Conservation (phyloP, 92 coral and sea anemone species). For the Plumapathes pennacea region DNA sequence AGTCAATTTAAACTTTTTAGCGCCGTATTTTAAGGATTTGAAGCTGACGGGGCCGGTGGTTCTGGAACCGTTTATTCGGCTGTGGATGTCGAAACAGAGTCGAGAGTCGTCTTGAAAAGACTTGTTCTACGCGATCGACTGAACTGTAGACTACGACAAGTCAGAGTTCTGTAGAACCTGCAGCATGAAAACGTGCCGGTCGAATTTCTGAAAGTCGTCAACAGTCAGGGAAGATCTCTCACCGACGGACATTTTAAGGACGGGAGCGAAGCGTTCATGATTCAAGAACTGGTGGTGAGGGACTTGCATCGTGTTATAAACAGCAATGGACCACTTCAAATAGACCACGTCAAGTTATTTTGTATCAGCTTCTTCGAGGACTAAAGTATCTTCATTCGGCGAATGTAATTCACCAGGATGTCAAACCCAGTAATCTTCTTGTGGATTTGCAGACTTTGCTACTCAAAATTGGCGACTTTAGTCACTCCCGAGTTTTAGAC, state of each 20-base stretch:
- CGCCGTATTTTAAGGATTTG: conserved; percentile 82
- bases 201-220: conserved; percentile 66
- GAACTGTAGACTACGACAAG: conserved; percentile 85
- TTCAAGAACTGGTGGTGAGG: conserved; percentile 85
- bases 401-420: conserved; percentile 83
- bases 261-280: conserved; percentile 64
- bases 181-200: conserved; percentile 89
- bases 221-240: conserved; percentile 71
- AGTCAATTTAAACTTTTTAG: conserved; percentile 73
- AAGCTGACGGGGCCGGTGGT: conserved; percentile 91
- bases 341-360: conserved; percentile 85
- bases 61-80: conserved; percentile 91
- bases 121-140: conserved; percentile 70
- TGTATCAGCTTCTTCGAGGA: conserved; percentile 90
- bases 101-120: conserved; percentile 86
- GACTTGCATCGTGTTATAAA: conserved; percentile 85
- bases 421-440: conserved; percentile 91
- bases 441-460: conserved; percentile 74
- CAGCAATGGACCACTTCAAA: conserved; percentile 62
- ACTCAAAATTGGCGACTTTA: conserved; percentile 87
- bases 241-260: conserved; percentile 70
- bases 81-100: conserved; percentile 76
- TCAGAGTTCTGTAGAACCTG: conserved; percentile 61
- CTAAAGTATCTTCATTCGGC: conserved; percentile 87
- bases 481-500: conserved; percentile 84